Evolutionary conservation across 2,797 vertebrate species (phyloP), one percentile per base, ranked within the genome.

Genomic region (Natrix natrix): DNA sequence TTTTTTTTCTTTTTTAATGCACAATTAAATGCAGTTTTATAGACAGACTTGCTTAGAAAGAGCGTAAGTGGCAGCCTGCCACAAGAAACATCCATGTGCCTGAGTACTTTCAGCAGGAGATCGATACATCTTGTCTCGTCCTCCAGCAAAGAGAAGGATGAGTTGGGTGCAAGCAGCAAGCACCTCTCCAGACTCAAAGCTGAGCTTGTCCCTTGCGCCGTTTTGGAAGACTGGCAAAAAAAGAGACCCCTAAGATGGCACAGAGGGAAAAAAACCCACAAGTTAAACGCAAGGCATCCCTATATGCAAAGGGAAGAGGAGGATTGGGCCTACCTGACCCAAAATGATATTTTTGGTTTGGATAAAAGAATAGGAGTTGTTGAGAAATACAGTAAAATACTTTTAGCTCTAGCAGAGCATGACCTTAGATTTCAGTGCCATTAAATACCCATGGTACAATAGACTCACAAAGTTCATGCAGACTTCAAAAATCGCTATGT

Each of bases 21-120:
- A 32, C 86, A 59, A 93, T 90, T 94, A 94, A 92, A 83, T 89
- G 22, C 22, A 54, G 86, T 10, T 56, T 91, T 91, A n/a, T 48
- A 74, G 74, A 89, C 54, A 74, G 32, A 13, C 6, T 91, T 56
- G 78, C 59, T 43, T 28, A 88, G 66, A 74, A 60, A 92, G 13
- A 10, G 32, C 52, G 4, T 28, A 69, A 32, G 48, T 17, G 61
- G 2, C 37, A 60, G 28, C 11, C 55, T 56, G 24, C 37, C 56
- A 60, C 16, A 61, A 91, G 52, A 66, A 56, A 54, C 43, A 56
- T 16, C 52, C 52, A 57, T 4, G 37, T 43, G 37, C 20, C 7
- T 5, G 1, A 11, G 74, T 83, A 4, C 4, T 83, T 83, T 83
- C 74, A 48, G 20, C 20, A 12, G 10, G 20, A 24, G 74, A 48